Conservation (phyloP, 2,888 invertebrate genomes). For the Lucinisca nassula region DNA sequence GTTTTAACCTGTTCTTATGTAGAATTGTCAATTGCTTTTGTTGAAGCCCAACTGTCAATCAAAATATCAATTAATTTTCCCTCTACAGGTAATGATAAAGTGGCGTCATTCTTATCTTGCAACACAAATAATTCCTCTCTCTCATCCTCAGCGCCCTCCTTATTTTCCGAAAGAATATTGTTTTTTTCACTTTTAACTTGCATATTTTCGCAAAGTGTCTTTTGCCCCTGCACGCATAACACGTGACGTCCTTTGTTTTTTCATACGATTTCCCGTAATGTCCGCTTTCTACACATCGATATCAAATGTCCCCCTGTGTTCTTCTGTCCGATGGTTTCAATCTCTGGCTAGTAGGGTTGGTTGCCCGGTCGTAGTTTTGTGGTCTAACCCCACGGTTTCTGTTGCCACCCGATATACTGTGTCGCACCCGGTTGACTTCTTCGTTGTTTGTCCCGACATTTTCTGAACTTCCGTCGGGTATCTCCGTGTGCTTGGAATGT, state of each 20-base stretch:
- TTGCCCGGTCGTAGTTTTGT: background rate
- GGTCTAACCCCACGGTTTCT: background rate
- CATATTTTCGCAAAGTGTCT: background rate
- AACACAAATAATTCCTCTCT: background rate
- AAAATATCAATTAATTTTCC: background rate
- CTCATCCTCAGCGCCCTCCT: background rate
- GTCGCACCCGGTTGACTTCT: background rate
- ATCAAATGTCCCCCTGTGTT: background rate
- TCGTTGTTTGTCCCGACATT: background rate
- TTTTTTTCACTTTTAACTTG: background rate
- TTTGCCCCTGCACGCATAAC: background rate
- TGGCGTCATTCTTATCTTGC: too few relatives aligned
- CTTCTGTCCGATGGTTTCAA: background rate
- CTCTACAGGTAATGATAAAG: slow-evolving; percentile 4
- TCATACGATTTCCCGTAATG: slow-evolving; percentile 3
- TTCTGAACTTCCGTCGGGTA: background rate
- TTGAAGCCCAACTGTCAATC: slow-evolving; percentile 2
- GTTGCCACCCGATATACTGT: background rate
- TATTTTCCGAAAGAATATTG: too few relatives aligned
- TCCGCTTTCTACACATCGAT: background rate
- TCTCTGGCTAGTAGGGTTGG: background rate
- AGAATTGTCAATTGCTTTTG: background rate
- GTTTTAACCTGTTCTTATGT: too few relatives aligned
- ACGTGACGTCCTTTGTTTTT: too few relatives aligned
- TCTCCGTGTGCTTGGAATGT: too few relatives aligned